Percentiles rank a stretch among this genome's conserved stretches.
These are phyloP conservation scores for Xenus cinereus DNA, from an alignment of 2,113 vertebrate species.

Conservation along the genomic window DNA sequence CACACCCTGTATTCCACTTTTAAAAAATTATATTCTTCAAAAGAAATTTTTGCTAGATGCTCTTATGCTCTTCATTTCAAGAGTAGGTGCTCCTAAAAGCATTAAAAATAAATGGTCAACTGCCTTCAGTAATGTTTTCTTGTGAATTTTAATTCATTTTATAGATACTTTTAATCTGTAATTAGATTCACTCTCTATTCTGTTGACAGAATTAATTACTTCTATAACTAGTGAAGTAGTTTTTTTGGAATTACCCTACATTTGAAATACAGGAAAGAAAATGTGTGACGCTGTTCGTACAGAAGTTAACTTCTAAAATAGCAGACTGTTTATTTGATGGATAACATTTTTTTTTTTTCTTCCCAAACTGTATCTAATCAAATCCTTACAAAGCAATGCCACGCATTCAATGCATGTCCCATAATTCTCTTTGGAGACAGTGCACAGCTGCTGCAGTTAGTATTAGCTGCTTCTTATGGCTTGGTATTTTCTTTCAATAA, in stretches of 20 bases:
- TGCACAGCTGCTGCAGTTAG: constrained; percentile 77
- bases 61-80: not conserved
- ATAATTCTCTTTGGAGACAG: constrained; percentile 77
- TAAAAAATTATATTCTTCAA: not conserved
- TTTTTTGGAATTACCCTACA: not conserved
- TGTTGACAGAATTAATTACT: constrained; percentile 1
- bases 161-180: not conserved
- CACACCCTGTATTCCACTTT: not conserved
- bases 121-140: not conserved
- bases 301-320: constrained; percentile 29
- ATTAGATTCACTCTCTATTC: not conserved
- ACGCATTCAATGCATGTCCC: constrained; percentile 60
- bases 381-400: constrained; percentile 66
- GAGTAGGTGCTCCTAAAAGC: not conserved
- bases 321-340: constrained; percentile 38
- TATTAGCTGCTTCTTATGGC: constrained; percentile 73
- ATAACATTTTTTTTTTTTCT: constrained; percentile 41
- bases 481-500: constrained; percentile 75
- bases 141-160: not conserved
- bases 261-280: not conserved
- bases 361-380: constrained; percentile 65
- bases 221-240: not conserved
- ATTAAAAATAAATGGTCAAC: not conserved
- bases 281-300: not conserved
- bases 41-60: not conserved